Conservation (phyloP, 1,140 invertebrate species). For the Hyposmocoma kahamanoa region DNA sequence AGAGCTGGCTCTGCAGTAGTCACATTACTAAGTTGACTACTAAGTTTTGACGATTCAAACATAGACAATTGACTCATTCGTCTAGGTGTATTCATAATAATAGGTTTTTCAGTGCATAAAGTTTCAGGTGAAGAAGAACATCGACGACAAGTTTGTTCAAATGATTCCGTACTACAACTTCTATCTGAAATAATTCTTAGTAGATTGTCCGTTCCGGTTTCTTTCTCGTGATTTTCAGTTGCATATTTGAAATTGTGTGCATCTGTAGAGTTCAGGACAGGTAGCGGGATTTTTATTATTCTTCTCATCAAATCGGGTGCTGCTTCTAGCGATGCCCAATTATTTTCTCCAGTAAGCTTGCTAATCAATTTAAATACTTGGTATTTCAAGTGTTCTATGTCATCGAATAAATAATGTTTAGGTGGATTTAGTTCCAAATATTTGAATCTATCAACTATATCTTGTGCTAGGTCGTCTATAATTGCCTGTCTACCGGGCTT, state of each 20-base stretch:
- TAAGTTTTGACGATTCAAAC: no score
- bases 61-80: no score
- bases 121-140: not conserved
- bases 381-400: conserved; percentile 49
- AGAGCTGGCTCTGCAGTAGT: not conserved
- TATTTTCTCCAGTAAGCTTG: conserved; percentile 28
- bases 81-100: no score
- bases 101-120: not conserved
- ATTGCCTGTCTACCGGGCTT: conserved; percentile 11
- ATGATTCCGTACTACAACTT: not conserved
- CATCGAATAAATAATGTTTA: conserved; percentile 15
- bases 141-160: not conserved
- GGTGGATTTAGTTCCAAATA: conserved; percentile 40
- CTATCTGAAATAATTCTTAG: not conserved
- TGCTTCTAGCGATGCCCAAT: conserved; percentile 21
- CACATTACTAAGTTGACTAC: not conserved
- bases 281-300: conserved; percentile 16
- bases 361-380: conserved; percentile 52
- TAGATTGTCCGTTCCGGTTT: not conserved
- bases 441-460: conserved; percentile 35
- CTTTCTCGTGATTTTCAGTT: not conserved
- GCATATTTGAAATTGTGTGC: not conserved
- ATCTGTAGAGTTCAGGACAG: not conserved
- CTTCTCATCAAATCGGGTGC: conserved; percentile 29
- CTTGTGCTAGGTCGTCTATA: conserved; percentile 20